Conservation (phyloP, 2,113 vertebrate species). For the Callionymus lyra region DNA sequence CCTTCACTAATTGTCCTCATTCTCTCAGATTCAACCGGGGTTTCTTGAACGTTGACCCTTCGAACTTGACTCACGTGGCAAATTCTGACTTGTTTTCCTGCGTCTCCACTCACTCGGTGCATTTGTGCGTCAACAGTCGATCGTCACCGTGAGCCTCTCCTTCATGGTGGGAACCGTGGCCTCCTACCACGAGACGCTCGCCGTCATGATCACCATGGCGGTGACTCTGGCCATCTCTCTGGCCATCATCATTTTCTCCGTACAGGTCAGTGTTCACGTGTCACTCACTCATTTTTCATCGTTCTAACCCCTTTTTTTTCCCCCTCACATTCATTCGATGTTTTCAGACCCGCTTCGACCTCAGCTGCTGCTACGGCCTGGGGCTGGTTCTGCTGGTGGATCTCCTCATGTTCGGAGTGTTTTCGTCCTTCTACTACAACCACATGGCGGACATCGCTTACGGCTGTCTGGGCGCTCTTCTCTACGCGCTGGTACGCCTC, state of each 20-base stretch:
- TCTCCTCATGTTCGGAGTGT: constrained; percentile 58
- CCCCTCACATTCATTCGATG: not conserved
- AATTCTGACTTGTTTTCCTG: not conserved
- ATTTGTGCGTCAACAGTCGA: constrained; percentile 27
- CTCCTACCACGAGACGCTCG: constrained; percentile 55
- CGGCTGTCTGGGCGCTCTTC: constrained; percentile 61
- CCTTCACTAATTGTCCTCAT: no score
- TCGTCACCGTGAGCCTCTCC: constrained; percentile 61
- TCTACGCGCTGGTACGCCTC: constrained; percentile 48
- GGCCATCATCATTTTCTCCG: constrained; percentile 58
- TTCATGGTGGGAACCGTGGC: constrained; percentile 65
- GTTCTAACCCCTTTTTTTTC: not conserved
- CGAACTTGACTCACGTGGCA: not conserved
- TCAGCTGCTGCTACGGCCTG: constrained; percentile 46
- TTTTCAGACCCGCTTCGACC: constrained; percentile 56
- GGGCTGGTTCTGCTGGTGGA: constrained; percentile 47
- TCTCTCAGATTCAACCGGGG: no score
- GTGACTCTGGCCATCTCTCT: constrained; percentile 50
- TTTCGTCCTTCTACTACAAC: constrained; percentile 57
- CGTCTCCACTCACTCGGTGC: not conserved
- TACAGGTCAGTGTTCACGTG: constrained; percentile 48
- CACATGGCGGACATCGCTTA: constrained; percentile 39
- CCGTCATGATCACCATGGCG: constrained; percentile 62
- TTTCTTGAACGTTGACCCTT: not conserved
- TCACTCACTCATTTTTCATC: not conserved